These are phyloP conservation scores for Autographa gamma DNA, from an alignment of 2,888 invertebrate genomes.

Conservation along the genomic window DNA sequence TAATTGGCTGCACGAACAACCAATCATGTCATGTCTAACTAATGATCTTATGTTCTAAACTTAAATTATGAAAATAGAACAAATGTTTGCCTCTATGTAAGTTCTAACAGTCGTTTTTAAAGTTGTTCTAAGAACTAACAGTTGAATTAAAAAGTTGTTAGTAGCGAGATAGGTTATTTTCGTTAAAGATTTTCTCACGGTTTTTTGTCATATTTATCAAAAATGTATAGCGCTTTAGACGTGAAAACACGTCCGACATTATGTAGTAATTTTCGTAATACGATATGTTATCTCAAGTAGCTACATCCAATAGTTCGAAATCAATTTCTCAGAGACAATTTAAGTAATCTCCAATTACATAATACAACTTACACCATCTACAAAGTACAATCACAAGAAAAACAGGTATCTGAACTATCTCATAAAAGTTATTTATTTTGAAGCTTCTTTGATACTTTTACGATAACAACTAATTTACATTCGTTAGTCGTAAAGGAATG, in stretches of 20 bases:
- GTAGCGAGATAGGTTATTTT: too few species aligned
- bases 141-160: too few species aligned
- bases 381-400: conserved; percentile 40
- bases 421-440: conserved; percentile 29
- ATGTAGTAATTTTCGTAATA: background rate
- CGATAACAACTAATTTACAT: conserved; percentile 56
- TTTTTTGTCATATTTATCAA: background rate
- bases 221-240: background rate
- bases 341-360: conserved; percentile 24
- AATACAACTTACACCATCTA: conserved; percentile 33
- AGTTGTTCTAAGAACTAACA: too few species aligned
- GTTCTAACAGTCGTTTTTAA: too few species aligned
- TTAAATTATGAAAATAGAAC: too few species aligned
- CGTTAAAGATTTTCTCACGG: background rate
- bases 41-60: too few species aligned
- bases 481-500: conserved; percentile 47
- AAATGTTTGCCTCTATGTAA: too few species aligned
- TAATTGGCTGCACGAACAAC: conserved; percentile 23
- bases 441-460: conserved; percentile 32
- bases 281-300: background rate
- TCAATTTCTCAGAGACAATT: conserved; percentile 13
- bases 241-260: background rate
- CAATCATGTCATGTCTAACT: background rate
- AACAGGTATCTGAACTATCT: conserved; percentile 36
- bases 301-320: background rate